Evolutionary conservation across 1,140 invertebrate species (phyloP), one percentile per base, ranked within the genome.

Genomic region (Maconellicoccus hirsutus): DNA sequence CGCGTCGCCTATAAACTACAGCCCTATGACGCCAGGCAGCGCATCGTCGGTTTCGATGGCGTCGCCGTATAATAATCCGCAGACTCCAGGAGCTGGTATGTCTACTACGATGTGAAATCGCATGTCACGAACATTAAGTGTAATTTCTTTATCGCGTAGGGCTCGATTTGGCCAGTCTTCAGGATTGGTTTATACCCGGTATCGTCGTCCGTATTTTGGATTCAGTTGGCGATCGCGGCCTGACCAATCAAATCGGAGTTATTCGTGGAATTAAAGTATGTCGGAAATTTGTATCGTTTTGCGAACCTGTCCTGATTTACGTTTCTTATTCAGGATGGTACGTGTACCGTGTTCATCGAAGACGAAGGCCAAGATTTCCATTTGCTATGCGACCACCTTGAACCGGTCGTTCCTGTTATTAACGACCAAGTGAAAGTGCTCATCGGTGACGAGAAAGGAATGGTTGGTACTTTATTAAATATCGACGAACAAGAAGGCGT

Each of bases 341-440:
- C 91, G 84, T 96, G 93, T 77, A 87, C 91, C 0, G 87, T 98
- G 66, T 80, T 98, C 71, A 87, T 88, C 0, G 86, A 87, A 70
- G 70, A 73, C 23, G 92, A 96, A 80, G 89, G 89, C 19, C 25
- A 19, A 16, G 21, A 77, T 42, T 26, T 25, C 19, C 7, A 21
- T 19, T 3, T 98, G 73, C 81, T 87, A 12, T 87, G 88, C 71
- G 91, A 95, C 73, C 86, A 94, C 78, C 78, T 98, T 73, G 92
- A 94, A 77, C 96, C 96, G 14, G 89, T 97, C 0, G 82, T 86
- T 70, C 96, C 96, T 10, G 84, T 87, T 72, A 84, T 86, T 70
- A 88, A 88, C 19, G 93, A 98, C 78, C 84, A 84, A 74, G 92
- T 96, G n/a, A 96, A 96, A 81, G 92, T 98, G 3, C 93, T 98